Conservation (phyloP, 2,113 vertebrate genomes). For the Narcine bancroftii region DNA sequence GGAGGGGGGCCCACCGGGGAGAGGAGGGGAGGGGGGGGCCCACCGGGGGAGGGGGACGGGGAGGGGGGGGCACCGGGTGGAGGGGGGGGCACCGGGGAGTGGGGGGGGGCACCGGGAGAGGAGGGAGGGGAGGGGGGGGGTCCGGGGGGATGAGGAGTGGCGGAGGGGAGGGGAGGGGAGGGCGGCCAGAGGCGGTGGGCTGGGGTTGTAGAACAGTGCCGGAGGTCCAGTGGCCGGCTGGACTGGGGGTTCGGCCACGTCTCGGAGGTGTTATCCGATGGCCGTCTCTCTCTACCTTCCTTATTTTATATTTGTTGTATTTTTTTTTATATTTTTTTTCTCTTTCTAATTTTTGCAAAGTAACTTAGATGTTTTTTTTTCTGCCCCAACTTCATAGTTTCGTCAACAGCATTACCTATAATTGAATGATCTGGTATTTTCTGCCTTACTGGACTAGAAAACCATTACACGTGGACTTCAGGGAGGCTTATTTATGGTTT, state of each 20-base stretch:
- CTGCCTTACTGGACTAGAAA: not conserved
- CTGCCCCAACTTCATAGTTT: not conserved
- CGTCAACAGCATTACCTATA: not conserved
- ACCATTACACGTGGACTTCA: too few species aligned
- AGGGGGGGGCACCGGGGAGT: constrained; percentile 38
- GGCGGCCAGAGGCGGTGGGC: not conserved
- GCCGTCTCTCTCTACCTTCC: not conserved
- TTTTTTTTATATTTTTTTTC: not conserved
- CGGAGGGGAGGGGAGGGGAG: not conserved
- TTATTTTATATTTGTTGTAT: not conserved
- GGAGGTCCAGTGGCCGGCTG: accelerated
- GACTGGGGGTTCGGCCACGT: not conserved
- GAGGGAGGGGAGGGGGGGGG: too few species aligned
- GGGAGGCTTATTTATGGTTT: too few species aligned
- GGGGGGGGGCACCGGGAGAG: too few species aligned
- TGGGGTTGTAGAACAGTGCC: not conserved
- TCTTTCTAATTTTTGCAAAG: not conserved
- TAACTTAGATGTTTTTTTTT: not conserved
- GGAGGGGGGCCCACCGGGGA: constrained; percentile 41
- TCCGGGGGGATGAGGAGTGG: constrained; percentile 49
- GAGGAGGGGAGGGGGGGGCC: not conserved
- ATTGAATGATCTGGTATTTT: not conserved
- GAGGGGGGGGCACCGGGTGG: constrained; percentile 46
- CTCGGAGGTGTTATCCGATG: not conserved
- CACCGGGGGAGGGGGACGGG: too few species aligned